A percentile compares a stretch with the other conserved stretches of the same genome.
Conservation (phyloP, 2,113 vertebrate genomes). For the Melanerpes aurifrons region DNA sequence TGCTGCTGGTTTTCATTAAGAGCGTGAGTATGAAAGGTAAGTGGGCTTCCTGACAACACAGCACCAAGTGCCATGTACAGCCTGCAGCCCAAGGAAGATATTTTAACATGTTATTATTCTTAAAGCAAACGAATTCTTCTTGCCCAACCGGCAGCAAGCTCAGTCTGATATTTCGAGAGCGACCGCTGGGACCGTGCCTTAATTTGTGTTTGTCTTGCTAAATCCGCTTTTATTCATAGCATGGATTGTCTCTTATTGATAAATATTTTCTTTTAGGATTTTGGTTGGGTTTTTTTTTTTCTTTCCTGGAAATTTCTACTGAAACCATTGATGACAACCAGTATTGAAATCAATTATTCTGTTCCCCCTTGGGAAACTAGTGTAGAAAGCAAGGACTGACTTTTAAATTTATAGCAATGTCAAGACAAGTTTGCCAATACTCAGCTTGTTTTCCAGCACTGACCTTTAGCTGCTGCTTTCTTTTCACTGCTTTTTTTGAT, state of each 20-base stretch:
- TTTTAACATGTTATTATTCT: not conserved
- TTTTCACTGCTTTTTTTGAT: not conserved
- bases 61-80: not conserved
- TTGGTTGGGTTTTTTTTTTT: not conserved
- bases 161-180: not conserved
- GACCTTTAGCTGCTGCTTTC: slow-evolving; percentile 25
- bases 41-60: not conserved
- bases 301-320: not conserved
- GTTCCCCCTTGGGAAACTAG: not conserved
- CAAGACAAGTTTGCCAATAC: slow-evolving; percentile 2
- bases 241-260: not conserved
- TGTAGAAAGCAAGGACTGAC: not conserved
- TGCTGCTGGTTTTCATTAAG: not conserved
- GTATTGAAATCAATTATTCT: slow-evolving; percentile 9
- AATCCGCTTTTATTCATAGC: not conserved
- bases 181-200: not conserved
- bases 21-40: not conserved
- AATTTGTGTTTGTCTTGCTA: not conserved
- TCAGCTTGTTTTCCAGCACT: not conserved
- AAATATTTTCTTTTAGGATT: slow-evolving; percentile 13
- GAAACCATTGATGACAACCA: not conserved
- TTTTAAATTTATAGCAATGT: slow-evolving; percentile 24
- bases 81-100: not conserved
- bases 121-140: not conserved
- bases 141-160: not conserved